phyloP scores from a whole-genome alignment of 53 echinoderm and acorn worm species.

The Holothuria leucospilota region DNA sequence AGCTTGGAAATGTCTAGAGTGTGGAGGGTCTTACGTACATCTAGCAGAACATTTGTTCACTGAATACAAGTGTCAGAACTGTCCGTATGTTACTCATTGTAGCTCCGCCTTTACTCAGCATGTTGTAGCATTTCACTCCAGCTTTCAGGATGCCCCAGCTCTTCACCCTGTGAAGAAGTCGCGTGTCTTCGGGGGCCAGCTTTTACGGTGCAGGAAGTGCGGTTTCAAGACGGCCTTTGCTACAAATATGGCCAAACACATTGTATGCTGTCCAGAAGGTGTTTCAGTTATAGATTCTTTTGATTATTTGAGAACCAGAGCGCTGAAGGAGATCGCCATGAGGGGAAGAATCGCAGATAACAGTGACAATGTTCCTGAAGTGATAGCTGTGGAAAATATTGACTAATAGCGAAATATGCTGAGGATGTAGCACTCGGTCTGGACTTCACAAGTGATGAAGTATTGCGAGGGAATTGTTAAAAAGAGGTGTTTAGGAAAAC shows the following conservation, averaged over 20 bases:
- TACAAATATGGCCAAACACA: conserved; percentile 36
- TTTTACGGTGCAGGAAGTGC: conserved; percentile 24
- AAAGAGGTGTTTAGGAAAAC: no score
- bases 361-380: conserved; percentile 1
- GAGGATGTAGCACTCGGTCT: no score
- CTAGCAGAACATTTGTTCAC: conserved; percentile 27
- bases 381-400: conserved; percentile 6
- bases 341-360: background rate
- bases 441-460: no score
- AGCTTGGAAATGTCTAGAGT: conserved; percentile 39
- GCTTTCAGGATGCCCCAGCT: conserved; percentile 33
- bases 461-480: no score
- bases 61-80: conserved; percentile 18
- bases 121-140: conserved; percentile 38
- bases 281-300: conserved; percentile 32
- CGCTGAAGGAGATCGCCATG: conserved; percentile 25
- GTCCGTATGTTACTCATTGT: conserved; percentile 28
- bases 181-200: conserved; percentile 23
- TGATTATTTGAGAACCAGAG: background rate
- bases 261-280: conserved; percentile 27
- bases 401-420: background rate
- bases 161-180: conserved; percentile 38
- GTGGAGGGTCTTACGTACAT: conserved; percentile 11
- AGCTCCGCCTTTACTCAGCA: conserved; percentile 36
- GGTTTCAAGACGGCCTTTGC: conserved; percentile 29